Conservation (phyloP, 2,113 vertebrate genomes). For the Poeciliopsis turrubarensis region DNA sequence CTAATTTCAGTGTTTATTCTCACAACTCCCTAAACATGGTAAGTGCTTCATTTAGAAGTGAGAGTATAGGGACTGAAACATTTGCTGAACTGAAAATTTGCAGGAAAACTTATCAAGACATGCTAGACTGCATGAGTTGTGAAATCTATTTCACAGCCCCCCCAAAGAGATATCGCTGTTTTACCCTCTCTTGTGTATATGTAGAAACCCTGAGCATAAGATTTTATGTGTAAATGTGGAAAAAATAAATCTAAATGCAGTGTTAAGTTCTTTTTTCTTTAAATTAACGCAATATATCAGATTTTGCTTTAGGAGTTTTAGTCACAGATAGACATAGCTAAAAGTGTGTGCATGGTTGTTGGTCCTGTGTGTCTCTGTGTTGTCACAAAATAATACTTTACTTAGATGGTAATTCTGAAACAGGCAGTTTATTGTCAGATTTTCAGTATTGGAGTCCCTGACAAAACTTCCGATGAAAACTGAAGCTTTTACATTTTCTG, state of each 20-base stretch:
- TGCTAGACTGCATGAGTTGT: conserved; percentile 17
- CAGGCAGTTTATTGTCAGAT: no score
- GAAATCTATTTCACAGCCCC: conserved; percentile 2
- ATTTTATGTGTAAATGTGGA: background rate
- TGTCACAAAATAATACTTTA: no score
- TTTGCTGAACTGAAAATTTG: conserved; percentile 30
- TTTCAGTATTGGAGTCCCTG: no score
- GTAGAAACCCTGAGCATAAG: background rate
- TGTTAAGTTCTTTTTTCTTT: background rate
- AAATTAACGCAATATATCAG: background rate
- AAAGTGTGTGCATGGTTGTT: no score
- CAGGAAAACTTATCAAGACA: conserved; percentile 25
- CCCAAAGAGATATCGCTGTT: background rate
- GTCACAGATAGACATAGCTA: no score
- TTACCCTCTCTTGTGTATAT: background rate
- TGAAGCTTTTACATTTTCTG: no score
- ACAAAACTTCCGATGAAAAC: no score
- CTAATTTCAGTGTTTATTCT: conserved; percentile 41
- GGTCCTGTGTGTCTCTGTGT: no score
- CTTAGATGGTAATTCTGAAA: no score
- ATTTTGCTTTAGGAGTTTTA: background rate
- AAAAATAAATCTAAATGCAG: background rate
- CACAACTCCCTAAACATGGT: conserved; percentile 4
- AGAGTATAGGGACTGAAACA: conserved; percentile 25
- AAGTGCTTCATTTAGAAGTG: conserved; percentile 18